Evolutionary conservation across 2,797 vertebrate genomes (phyloP).

Genomic region (Astyanax mexicanus): DNA sequence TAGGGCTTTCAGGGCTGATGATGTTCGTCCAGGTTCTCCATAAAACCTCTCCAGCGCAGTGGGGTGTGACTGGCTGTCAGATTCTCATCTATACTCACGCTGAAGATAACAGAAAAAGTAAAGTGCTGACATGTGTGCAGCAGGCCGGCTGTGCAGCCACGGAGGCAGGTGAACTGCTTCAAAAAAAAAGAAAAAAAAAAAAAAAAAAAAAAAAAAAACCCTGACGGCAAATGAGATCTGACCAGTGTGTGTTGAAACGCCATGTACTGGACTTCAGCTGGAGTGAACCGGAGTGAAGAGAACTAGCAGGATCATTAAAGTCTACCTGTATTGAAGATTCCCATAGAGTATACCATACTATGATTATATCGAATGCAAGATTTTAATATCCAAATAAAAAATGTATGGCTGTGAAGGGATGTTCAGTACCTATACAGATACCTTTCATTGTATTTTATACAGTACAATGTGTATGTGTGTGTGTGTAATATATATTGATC

Average conservation of each 20-base stretch:
- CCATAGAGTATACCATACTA: not conserved
- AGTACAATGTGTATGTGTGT: too few relatives aligned
- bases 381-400: too few relatives aligned
- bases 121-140: slow-evolving; percentile 34
- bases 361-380: too few relatives aligned
- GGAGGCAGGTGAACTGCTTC: slow-evolving; percentile 27
- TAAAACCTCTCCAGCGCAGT: slow-evolving; percentile 10
- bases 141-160: slow-evolving; percentile 12
- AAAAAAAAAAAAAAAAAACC: not conserved
- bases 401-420: too few relatives aligned
- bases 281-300: slow-evolving; percentile 11
- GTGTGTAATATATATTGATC: too few relatives aligned
- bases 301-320: slow-evolving; percentile 23
- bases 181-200: not conserved
- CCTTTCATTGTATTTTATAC: too few relatives aligned
- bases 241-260: slow-evolving; percentile 34
- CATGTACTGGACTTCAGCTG: slow-evolving; percentile 15
- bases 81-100: slow-evolving; percentile 5
- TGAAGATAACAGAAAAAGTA: slow-evolving; percentile 35
- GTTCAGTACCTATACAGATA: too few relatives aligned
- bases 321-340: not conserved
- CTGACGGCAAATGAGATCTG: slow-evolving; percentile 32
- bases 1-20: slow-evolving; percentile 4
- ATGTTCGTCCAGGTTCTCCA: not conserved
- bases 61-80: slow-evolving; percentile 24